Base-by-base conservation (phyloP, 2,888 invertebrate species). In the Clanis bilineata region DNA sequence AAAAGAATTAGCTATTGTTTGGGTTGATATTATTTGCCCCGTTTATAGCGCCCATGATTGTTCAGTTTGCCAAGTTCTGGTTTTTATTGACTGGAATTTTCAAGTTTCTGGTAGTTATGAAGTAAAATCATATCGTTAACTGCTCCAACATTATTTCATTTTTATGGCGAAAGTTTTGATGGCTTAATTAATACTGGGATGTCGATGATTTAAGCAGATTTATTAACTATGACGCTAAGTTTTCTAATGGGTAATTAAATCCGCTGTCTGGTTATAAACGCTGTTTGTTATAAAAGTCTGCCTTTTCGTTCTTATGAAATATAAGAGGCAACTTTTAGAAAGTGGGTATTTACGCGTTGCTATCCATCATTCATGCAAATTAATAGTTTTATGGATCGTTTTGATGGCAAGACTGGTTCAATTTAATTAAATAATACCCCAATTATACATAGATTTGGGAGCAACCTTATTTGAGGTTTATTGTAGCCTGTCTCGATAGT, bases 41-140 rank as follows among this genome's bases (percentile, higher is more conserved):
- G 23, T 58, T 58, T 59, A 65, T 60, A 22, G 45, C 45, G 22
- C 38, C 61, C 60, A 60, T 65, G 58, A 62, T 59, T 38, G 58
- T 56, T 56, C 67, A 56, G 62, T 63, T 56, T 56, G 12, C 56
- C 51, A 69, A 73, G 64, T 68, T 68, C 68, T 75, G 69, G 62
- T 62, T 70, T 70, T 70, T 69, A 74, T 75, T 63, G 68, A 63
- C 67, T 67, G 21, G 63, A 71, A 68, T 70, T 66, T 62, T 64
- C 57, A 67, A 75, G 65, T 75, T 70, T 25, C 55, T 23, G 36
- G 58, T 65, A 68, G 63, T 67, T 64, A 69, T 69, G 57, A 25
- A 47, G 39, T 28, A n/a, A 60, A 51, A 60, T 57, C 51, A 57
- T 41, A 23, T 36, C 57, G n/a, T 51, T 57, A 57, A 25, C 41